Evolutionary conservation across 2,888 invertebrate genomes (phyloP).

Genomic region (Agriopis marginaria): DNA sequence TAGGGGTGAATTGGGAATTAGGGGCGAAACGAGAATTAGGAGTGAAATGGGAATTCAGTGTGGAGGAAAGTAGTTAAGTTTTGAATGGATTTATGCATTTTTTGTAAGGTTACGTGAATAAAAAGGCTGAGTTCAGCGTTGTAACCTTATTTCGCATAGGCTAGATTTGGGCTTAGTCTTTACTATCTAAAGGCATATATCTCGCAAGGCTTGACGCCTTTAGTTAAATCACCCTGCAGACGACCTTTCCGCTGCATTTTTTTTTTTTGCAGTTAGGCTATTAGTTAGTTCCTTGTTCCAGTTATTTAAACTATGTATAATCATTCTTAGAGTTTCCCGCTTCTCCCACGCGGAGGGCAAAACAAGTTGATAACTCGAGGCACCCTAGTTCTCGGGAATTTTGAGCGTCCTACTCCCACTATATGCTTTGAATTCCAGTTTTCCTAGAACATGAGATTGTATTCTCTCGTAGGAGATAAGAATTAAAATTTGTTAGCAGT

Average conservation of each 20-base stretch:
- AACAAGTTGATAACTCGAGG: conserved; percentile 56
- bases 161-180: too few relatives aligned
- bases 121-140: background rate
- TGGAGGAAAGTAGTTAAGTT: conserved; percentile 14
- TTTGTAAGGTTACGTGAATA: conserved; percentile 4
- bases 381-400: conserved; percentile 52
- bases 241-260: too few relatives aligned
- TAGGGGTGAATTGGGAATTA: conserved; percentile 46
- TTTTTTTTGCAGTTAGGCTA: too few relatives aligned
- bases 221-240: too few relatives aligned
- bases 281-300: too few relatives aligned
- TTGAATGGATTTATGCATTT: conserved; percentile 14
- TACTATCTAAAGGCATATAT: too few relatives aligned
- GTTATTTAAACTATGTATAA: too few relatives aligned
- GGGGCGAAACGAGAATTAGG: conserved; percentile 18
- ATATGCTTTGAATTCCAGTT: conserved; percentile 35
- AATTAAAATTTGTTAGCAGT: conserved; percentile 18
- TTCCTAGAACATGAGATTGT: conserved; percentile 34
- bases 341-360: conserved; percentile 13
- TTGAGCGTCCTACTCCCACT: conserved; percentile 19
- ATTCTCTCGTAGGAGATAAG: conserved; percentile 31
- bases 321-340: background rate
- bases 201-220: too few relatives aligned
- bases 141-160: too few relatives aligned
- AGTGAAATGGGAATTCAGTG: conserved; percentile 17